Evolutionary conservation across 2,797 vertebrate species (phyloP), one percentile per base, ranked within the genome.

Genomic region (Acrocephalus scirpaceus): DNA sequence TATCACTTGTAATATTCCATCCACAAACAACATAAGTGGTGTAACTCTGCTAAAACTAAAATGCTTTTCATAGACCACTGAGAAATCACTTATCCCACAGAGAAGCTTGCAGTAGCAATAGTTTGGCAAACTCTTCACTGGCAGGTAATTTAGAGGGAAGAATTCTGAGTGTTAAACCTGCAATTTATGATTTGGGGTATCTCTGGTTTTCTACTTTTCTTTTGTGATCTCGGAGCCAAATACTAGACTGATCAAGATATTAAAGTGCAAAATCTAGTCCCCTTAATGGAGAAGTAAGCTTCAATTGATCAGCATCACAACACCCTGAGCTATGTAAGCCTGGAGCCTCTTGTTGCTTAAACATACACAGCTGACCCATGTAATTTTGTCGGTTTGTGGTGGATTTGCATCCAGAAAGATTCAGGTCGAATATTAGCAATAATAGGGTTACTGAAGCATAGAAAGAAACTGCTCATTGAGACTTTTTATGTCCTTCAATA

Each of bases 281-380:
- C 19, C 10, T 80, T 71, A 30, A 34, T 9, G 25, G 5, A 10
- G 22, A 18, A 73, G 17, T 13, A 22, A 76, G 3, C 10, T 58
- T 70, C 30, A 51, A 4, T 8, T 48, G 30, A 70, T 27, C 36
- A 78, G 47, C 51, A 72, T 22, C 22, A 7, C 30, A 22, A 25
- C 10, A 51, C 11, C 11, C 27, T 21, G 13, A 47, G 6, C 11
- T 66, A 20, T 0, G 1, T 30, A 23, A 66, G 3, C 14, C 13
- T 5, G 1, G 21, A 26, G 8, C 13, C 29, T 48, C 2, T 0
- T 25, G 16, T 19, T 36, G 16, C 34, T 84, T 57, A 50, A 91
- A 40, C 10, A n/a, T 0, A 0, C 11, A 54, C 51, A 72, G 22
- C 11, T 73, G 54, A 13, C 20, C 30, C 0, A 0, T 18, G n/a